phyloP scores from a whole-genome alignment of 2,113 vertebrate genomes.

The Glaucidium brasilianum region DNA sequence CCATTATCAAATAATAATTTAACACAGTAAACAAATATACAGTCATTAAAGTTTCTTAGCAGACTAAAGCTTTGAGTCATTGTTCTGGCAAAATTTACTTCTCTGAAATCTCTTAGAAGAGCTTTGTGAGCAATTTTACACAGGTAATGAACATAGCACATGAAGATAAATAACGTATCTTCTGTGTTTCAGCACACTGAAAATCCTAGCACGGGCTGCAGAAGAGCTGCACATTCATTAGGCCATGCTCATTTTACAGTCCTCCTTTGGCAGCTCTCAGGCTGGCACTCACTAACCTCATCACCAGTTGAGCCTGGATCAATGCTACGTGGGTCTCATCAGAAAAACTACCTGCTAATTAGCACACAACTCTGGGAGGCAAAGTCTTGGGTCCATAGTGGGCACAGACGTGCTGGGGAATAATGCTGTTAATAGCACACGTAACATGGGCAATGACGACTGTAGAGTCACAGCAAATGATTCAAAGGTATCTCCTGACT shows the following conservation, averaged over 20 bases:
- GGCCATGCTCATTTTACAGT: not conserved
- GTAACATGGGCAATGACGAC: not conserved
- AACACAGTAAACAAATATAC: constrained; percentile 16
- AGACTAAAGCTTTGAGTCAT: constrained; percentile 13
- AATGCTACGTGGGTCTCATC: rapidly evolving
- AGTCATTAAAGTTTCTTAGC: constrained; percentile 1
- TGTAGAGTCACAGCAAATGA: not conserved
- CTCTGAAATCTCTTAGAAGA: not conserved
- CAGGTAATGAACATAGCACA: not conserved
- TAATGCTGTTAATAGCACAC: not conserved
- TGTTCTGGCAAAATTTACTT: constrained; percentile 3
- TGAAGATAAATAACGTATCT: not conserved
- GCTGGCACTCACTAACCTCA: not conserved
- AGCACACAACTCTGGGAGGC: not conserved
- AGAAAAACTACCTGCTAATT: not conserved
- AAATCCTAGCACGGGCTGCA: not conserved
- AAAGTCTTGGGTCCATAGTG: not conserved
- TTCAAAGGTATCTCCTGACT: not conserved
- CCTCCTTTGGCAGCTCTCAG: not conserved
- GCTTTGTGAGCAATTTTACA: not conserved
- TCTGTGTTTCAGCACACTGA: not conserved
- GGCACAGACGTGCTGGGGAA: not conserved
- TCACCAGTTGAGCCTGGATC: rapidly evolving
- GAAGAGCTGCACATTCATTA: not conserved
- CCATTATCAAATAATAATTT: constrained; percentile 29